These are phyloP conservation scores for Saguinus midas DNA, from an alignment of 2,113 vertebrate genomes.

Conservation along the genomic window DNA sequence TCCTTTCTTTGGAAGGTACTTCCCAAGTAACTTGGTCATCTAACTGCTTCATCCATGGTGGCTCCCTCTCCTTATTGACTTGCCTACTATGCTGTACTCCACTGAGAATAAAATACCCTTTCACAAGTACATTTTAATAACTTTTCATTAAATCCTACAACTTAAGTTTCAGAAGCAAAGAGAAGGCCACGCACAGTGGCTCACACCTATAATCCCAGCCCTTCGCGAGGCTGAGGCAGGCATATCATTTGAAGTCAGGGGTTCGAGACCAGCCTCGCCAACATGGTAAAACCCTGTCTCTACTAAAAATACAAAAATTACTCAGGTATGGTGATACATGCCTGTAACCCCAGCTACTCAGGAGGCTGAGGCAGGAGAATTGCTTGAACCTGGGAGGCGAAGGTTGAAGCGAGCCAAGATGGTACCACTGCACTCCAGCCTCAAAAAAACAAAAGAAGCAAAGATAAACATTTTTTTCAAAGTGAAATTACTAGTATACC, in stretches of 20 bases:
- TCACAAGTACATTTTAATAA: neutral
- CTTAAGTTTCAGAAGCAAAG: neutral
- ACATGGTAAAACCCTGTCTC: too few species aligned
- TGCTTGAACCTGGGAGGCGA: too few species aligned
- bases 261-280: too few species aligned
- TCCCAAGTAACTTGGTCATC: neutral
- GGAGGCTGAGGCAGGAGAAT: too few species aligned
- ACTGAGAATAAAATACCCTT: conserved; percentile 5
- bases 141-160: conserved; percentile 3
- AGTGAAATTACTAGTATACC: neutral
- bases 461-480: neutral
- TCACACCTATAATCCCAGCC: too few species aligned
- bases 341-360: too few species aligned
- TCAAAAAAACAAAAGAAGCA: neutral
- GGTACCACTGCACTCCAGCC: too few species aligned
- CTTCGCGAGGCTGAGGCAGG: too few species aligned
- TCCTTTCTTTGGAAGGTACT: neutral
- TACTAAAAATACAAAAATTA: too few species aligned
- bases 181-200: neutral
- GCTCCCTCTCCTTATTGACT: neutral
- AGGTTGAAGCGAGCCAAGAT: too few species aligned
- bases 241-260: too few species aligned
- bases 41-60: neutral
- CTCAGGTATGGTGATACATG: too few species aligned
- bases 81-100: neutral